Evolutionary conservation across 2,888 invertebrate genomes (phyloP).

Genomic region (Pristionchus entomophagus): DNA sequence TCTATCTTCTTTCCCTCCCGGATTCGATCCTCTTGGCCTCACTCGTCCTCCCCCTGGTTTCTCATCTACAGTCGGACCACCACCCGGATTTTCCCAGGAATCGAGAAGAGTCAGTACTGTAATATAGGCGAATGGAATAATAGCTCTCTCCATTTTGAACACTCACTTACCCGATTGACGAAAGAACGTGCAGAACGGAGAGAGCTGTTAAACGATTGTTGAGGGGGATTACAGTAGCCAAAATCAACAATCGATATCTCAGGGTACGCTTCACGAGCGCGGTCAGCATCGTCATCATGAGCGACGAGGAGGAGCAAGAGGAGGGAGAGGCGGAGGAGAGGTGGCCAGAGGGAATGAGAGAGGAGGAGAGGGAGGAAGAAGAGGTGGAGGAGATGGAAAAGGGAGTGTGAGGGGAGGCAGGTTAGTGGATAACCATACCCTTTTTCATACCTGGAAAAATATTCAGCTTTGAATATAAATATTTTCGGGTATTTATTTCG

Average conservation of each 20-base stretch:
- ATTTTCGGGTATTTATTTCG: no score
- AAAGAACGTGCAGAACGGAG: no score
- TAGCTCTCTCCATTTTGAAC: no score
- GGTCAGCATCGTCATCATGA: slow-evolving; percentile 18
- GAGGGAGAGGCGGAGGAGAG: neutral
- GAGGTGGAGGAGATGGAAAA: neutral
- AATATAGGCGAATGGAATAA: neutral
- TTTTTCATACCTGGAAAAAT: no score
- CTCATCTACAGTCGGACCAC: neutral
- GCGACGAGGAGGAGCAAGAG: slow-evolving; percentile 11
- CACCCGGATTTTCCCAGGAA: neutral
- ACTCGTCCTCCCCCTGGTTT: neutral
- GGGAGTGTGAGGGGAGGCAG: neutral
- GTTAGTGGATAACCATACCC: neutral
- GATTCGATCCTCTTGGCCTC: neutral
- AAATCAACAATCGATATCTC: neutral
- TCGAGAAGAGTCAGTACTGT: neutral
- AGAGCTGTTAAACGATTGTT: neutral
- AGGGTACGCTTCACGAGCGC: neutral
- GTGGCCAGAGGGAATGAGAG: neutral
- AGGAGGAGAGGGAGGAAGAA: neutral
- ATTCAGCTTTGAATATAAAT: no score
- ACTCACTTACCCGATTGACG: neutral
- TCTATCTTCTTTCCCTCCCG: neutral
- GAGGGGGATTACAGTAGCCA: neutral